Percentiles rank a stretch among this genome's conserved stretches.
Conservation (phyloP, 2,888 invertebrate genomes). For the Mycogona germanica region DNA sequence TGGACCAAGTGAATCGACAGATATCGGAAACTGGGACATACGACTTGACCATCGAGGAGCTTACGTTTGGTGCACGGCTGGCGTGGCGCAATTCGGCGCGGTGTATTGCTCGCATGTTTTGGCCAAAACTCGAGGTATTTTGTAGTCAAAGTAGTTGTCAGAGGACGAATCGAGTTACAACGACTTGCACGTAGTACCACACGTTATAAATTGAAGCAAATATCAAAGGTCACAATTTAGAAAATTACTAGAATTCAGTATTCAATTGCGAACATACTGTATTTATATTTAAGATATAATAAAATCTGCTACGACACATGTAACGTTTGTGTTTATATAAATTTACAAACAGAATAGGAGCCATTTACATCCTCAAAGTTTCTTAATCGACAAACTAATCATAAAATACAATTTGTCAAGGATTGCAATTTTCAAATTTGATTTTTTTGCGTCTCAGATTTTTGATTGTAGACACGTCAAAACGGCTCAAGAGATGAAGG, state of each 20-base stretch:
- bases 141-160: not conserved
- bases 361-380: not conserved
- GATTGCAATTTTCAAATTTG: not conserved
- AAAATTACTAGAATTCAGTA: too few relatives aligned
- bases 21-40: slow-evolving; percentile 51
- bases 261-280: too few relatives aligned
- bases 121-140: slow-evolving; percentile 85
- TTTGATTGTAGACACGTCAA: slow-evolving; percentile 92
- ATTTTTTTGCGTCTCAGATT: slow-evolving; percentile 48
- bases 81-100: slow-evolving; percentile 91
- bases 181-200: too few relatives aligned
- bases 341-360: not conserved
- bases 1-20: not conserved
- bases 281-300: too few relatives aligned
- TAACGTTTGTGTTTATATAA: too few relatives aligned
- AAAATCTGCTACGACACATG: too few relatives aligned
- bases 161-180: not conserved
- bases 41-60: slow-evolving; percentile 83
- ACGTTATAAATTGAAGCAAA: too few relatives aligned
- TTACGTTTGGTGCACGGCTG: slow-evolving; percentile 86
- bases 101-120: slow-evolving; percentile 92
- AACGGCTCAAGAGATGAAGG: slow-evolving; percentile 93
- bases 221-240: too few relatives aligned
- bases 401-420: not conserved
- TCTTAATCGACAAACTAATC: too few relatives aligned